Base-by-base conservation (phyloP, 2,113 vertebrate genomes). In the Rousettus leschenaultii region DNA sequence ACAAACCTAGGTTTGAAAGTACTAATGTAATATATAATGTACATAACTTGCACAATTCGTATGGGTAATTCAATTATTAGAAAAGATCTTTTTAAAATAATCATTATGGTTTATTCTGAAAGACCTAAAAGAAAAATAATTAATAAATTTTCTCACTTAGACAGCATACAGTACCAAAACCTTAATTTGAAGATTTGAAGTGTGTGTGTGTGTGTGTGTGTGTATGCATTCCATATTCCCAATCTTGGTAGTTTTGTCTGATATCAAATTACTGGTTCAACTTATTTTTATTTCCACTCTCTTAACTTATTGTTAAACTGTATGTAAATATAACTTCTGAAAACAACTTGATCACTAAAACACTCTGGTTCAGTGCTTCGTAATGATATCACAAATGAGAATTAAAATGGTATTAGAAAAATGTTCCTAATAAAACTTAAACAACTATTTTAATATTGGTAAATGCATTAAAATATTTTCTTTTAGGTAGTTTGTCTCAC, bases 171-270 rank as follows among this genome's bases (percentile, higher is more conserved):
- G 55, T 45, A 66, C 3, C 6, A 51, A 86, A 94, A 48, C 1
- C 22, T 93, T 61, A 55, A 86, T 95, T 48, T 84, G 18, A 82
- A 75, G 1, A 86, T 95, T 48, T 84, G 40, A 40, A 40, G 40
- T 15, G 4, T 45, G 1, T 40, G 6, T 19, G 6, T 30, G 1
- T n/a, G 7, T 38, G 3, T 75, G 6, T 40, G 9, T 40, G 19
- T 43, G 19, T 43, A 6, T 66, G 15, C 40, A 7, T 43, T 48
- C 18, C n/a, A 55, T 38, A 92, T 65, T 66, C 0, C 13, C 70
- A 28, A 3, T 88, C 22, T 43, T 75, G 6, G 18, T 55, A 28
- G 3, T 30, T 91, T 89, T 43, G 16, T 40, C 7, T 79, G 7
- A 53, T 15, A 83, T 43, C 22, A 84, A 89, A 45, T 70, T 19